These are phyloP conservation scores for Corythaixoides concolor DNA, from an alignment of 2,113 vertebrate genomes.

Conservation along the genomic window DNA sequence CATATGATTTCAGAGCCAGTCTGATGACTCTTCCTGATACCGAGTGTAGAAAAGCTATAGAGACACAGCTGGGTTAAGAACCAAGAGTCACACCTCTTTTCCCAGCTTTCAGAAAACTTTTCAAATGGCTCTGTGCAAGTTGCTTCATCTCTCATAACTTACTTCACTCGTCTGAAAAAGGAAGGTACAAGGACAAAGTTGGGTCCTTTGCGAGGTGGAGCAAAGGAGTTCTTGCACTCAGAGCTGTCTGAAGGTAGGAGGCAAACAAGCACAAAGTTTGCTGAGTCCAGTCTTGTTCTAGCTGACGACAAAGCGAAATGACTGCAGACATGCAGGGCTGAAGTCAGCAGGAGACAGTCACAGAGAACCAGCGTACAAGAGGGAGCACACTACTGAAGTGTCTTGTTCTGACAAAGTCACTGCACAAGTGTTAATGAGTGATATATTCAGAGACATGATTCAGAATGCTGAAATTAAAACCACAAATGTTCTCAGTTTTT, in stretches of 20 bases:
- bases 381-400: not conserved
- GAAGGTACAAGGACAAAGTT: not conserved
- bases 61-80: not conserved
- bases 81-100: not conserved
- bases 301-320: rapidly evolving
- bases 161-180: not conserved
- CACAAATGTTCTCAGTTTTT: not conserved
- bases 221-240: not conserved
- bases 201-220: not conserved
- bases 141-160: not conserved
- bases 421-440: not conserved
- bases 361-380: rapidly evolving
- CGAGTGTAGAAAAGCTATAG: not conserved
- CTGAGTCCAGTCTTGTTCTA: not conserved
- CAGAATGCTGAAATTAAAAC: not conserved
- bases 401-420: not conserved
- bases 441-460: not conserved
- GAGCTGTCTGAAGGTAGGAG: not conserved
- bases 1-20: not conserved
- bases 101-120: not conserved
- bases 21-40: not conserved
- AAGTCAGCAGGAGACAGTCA: not conserved
- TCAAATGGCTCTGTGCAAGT: not conserved
- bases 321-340: not conserved
- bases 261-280: not conserved